Evolutionary conservation across 2,797 vertebrate species (phyloP).

Genomic region (Aldrovandia affinis): DNA sequence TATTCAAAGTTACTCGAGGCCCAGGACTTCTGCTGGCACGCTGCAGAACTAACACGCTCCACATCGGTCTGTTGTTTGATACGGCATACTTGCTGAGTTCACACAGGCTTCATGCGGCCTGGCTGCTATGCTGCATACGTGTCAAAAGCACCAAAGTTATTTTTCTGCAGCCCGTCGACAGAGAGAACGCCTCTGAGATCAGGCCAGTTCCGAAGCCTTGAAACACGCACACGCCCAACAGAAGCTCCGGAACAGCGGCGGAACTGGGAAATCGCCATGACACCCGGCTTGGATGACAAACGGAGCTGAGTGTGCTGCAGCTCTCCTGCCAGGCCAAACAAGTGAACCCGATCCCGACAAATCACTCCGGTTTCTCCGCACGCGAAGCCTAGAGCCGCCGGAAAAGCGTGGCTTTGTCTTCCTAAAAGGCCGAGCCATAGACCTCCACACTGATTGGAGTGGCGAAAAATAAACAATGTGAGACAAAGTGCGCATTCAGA

Average conservation of each 20-base stretch:
- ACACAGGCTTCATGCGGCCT: neutral
- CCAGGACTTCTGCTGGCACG: neutral
- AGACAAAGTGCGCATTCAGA: neutral
- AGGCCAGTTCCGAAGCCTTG: neutral
- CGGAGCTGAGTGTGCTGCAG: neutral
- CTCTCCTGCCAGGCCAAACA: constrained; percentile 17
- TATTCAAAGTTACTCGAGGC: neutral
- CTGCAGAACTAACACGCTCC: neutral
- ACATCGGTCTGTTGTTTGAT: neutral
- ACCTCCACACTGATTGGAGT: neutral
- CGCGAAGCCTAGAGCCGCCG: neutral
- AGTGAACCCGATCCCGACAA: neutral
- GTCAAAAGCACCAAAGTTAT: neutral
- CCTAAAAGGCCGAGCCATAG: neutral
- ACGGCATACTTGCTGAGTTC: neutral
- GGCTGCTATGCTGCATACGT: neutral
- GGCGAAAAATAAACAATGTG: neutral
- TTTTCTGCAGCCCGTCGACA: neutral
- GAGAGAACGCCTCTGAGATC: neutral
- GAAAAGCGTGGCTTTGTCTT: neutral
- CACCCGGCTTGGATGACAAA: neutral
- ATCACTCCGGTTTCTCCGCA: neutral
- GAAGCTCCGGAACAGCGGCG: too few species aligned
- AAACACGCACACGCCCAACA: neutral
- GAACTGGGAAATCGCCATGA: neutral